Evolutionary conservation across 2,113 vertebrate genomes (phyloP), one percentile per base, ranked within the genome.

Genomic region (Leucoraja erinaceus): DNA sequence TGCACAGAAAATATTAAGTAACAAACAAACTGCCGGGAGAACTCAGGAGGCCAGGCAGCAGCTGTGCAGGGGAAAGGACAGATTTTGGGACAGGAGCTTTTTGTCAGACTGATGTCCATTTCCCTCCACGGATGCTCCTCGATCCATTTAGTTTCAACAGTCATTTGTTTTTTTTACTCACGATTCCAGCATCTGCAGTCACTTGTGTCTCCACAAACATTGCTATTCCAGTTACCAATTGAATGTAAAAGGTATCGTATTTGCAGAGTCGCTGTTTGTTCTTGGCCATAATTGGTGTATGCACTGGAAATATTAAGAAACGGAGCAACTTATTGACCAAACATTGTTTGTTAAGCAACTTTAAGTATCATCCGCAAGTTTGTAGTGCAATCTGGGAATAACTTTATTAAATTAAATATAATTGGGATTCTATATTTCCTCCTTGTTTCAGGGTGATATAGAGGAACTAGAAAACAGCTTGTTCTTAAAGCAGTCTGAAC

Each of bases 401-500:
- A 72, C 5, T 20, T 72, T 72, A 72, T 72, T 25, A 22, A 72
- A 72, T 72, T 16, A 72, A 72, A 72, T 22, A 68, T 68, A 68
- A 66, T 20, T 72, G 70, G 70, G 22, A 20, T 72, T 25, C 54
- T 74, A 68, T 68, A 9, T 47, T 72, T 25, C 20, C 2, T 54
- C 31, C 72, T 11, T 74, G 20, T 47, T 94, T 94, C 93, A 99
- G 99, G 97, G 97, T 18, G 98, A 99, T 93, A 95, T 99, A 93
- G 96, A 96, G 94, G 94, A 95, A 66, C 93, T 99, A 94, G 98
- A 99, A 95, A 97, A 94, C 75, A 94, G 95, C 74, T 96, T 99
- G 61, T 96, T 97, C 95, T 94, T 94, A 31, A 96, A 99, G 92
- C 97, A 99, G 95, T 95, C 94, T 94, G 95, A 74, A 0, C 96